Conservation (phyloP, 2,113 vertebrate species). For the Sceloporus undulatus region DNA sequence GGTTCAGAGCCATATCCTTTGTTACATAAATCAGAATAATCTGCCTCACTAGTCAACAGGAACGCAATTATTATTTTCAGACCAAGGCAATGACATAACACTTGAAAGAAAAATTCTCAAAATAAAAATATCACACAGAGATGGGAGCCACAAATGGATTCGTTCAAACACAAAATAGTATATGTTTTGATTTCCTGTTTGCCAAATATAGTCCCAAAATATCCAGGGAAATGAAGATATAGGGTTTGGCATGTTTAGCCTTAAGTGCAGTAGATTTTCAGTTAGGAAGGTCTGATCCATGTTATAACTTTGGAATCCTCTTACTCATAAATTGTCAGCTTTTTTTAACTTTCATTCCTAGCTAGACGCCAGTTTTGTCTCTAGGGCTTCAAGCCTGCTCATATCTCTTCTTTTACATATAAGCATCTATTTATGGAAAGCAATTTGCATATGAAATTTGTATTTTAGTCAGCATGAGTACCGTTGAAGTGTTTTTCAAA, state of each 20-base stretch:
- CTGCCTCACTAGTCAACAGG: slow-evolving; percentile 52
- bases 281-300: not conserved
- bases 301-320: not conserved
- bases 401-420: not conserved
- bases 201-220: no score
- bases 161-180: not conserved
- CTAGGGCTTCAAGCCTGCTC: not conserved
- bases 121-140: not conserved
- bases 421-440: not conserved
- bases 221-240: not conserved
- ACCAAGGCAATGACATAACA: slow-evolving; percentile 58
- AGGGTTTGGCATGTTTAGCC: not conserved
- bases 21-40: slow-evolving; percentile 65
- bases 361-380: not conserved
- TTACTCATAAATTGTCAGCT: not conserved
- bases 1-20: slow-evolving; percentile 52
- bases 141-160: not conserved
- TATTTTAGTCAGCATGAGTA: not conserved
- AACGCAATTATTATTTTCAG: slow-evolving; percentile 71
- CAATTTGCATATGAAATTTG: not conserved
- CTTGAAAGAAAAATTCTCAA: slow-evolving; percentile 48
- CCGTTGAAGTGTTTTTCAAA: not conserved
- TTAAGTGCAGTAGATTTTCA: not conserved
- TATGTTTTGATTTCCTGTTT: not conserved
- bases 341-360: not conserved